Conservation (phyloP, 2,888 invertebrate genomes). For the Troilus luridus region DNA sequence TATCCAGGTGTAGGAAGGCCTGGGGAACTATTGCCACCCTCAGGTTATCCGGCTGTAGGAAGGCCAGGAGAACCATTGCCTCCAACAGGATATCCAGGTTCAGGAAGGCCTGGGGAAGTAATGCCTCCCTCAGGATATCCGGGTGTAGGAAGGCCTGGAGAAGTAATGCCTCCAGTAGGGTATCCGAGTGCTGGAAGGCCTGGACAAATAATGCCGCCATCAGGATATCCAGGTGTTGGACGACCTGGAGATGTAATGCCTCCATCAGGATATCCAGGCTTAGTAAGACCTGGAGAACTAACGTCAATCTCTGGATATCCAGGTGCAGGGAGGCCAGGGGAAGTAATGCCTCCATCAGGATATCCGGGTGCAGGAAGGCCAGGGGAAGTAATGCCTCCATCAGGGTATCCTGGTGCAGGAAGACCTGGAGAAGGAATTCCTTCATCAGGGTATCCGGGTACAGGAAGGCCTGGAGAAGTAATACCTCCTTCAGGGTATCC, state of each 20-base stretch:
- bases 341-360: neutral
- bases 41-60: conserved; percentile 55
- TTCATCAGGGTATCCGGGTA: conserved; percentile 56
- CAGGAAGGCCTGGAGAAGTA: conserved; percentile 51
- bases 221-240: conserved; percentile 44
- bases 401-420: neutral
- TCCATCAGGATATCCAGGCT: neutral
- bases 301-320: conserved; percentile 59
- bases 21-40: neutral
- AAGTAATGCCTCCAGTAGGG: conserved; percentile 59
- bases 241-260: conserved; percentile 55
- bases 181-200: conserved; percentile 57
- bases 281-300: conserved; percentile 55
- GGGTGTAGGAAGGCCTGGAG: conserved; percentile 61
- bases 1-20: conserved; percentile 45
- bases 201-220: conserved; percentile 55
- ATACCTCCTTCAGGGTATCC: conserved; percentile 58
- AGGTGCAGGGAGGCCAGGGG: conserved; percentile 55
- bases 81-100: conserved; percentile 58
- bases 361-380: neutral
- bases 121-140: conserved; percentile 16
- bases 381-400: conserved; percentile 10
- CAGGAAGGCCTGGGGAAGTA: conserved; percentile 58
- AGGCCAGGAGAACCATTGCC: conserved; percentile 55
- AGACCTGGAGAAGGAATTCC: conserved; percentile 61